Evolutionary conservation across 2,797 vertebrate genomes (phyloP).

Genomic region (Oreonectes daqikongensis): DNA sequence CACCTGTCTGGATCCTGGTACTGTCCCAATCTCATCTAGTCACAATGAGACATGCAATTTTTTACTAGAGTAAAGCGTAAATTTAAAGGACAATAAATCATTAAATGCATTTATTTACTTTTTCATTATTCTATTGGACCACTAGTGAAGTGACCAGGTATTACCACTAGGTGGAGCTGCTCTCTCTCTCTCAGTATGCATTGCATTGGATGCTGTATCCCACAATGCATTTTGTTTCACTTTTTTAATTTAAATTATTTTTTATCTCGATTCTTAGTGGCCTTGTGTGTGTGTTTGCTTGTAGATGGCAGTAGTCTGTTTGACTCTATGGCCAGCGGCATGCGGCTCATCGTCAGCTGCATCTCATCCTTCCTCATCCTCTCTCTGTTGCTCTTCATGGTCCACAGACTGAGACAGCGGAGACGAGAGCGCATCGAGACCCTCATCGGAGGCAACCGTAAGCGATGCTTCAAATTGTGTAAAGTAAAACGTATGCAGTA

Average conservation of each 20-base stretch:
- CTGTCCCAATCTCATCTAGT: conserved; percentile 28
- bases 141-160: neutral
- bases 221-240: too few species aligned
- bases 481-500: neutral
- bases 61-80: too few species aligned
- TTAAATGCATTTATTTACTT: neutral
- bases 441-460: conserved; percentile 93
- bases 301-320: conserved; percentile 94
- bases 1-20: conserved; percentile 95
- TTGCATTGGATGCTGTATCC: too few species aligned
- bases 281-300: too few species aligned
- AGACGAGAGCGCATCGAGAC: conserved; percentile 95
- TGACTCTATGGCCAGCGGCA: conserved; percentile 96
- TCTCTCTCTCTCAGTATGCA: neutral
- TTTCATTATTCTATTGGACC: neutral
- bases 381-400: conserved; percentile 98
- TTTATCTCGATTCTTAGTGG: too few species aligned
- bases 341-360: conserved; percentile 97
- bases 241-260: too few species aligned
- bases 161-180: conserved; percentile 47
- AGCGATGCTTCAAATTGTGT: conserved; percentile 60
- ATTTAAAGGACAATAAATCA: too few species aligned
- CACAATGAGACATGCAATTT: neutral
- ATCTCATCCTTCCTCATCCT: conserved; percentile 99
- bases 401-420: conserved; percentile 92